Conservation (phyloP, 2,888 invertebrate genomes). For the Amphimallon solstitiale region DNA sequence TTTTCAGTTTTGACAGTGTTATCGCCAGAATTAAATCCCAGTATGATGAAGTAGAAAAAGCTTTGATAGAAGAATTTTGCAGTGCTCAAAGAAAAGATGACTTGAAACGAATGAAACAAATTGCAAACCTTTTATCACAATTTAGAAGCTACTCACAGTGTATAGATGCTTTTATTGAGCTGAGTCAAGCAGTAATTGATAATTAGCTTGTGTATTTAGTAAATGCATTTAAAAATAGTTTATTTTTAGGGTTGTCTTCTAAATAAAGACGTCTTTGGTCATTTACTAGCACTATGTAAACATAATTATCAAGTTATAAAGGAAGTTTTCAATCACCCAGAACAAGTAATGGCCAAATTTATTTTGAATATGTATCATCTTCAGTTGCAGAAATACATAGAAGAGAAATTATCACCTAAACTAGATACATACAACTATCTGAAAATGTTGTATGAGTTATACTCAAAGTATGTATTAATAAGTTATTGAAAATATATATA, state of each 20-base stretch:
- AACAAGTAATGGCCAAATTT: conserved; percentile 98
- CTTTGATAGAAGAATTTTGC: conserved; percentile 94
- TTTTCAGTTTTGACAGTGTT: conserved; percentile 38
- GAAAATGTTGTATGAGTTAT: conserved; percentile 87
- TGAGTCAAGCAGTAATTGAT: conserved; percentile 84
- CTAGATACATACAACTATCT: conserved; percentile 89
- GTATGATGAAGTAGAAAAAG: conserved; percentile 89
- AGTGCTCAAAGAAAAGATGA: conserved; percentile 88
- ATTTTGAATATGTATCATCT: conserved; percentile 94
- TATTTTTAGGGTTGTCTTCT: conserved; percentile 79
- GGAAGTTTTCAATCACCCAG: conserved; percentile 93
- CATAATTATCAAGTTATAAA: conserved; percentile 85
- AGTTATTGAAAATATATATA: too few relatives aligned
- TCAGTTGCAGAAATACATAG: conserved; percentile 87
- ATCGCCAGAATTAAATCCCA: conserved; percentile 80
- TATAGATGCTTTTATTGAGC: conserved; percentile 96
- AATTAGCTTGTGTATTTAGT: conserved; percentile 9
- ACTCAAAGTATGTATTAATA: conserved; percentile 76
- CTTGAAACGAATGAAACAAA: conserved; percentile 88
- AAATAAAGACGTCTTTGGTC: conserved; percentile 89
- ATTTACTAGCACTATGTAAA: conserved; percentile 89
- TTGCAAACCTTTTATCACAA: conserved; percentile 90
- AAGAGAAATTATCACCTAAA: conserved; percentile 82
- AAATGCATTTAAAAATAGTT: conserved; percentile 28
- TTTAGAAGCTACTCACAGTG: conserved; percentile 98